These are phyloP conservation scores for Tethya wilhelma DNA, from an alignment of 37 sponge, comb jelly and placozoan species.

Conservation along the genomic window DNA sequence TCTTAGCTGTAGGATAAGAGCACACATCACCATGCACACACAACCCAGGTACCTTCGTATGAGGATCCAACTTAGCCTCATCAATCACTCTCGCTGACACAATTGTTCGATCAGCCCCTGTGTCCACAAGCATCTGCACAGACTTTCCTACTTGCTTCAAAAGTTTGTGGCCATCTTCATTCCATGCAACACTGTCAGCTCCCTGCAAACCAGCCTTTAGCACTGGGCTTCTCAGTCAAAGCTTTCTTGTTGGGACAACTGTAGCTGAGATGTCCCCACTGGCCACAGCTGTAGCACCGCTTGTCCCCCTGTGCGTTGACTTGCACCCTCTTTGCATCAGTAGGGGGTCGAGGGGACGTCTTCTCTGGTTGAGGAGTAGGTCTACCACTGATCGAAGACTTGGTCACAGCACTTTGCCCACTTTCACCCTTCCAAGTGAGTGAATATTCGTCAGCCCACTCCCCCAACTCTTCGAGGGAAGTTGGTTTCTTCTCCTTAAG, in stretches of 20 bases:
- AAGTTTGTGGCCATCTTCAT: conserved; percentile 18
- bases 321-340: background rate
- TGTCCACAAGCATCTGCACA: conserved; percentile 23
- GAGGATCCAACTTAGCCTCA: background rate
- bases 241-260: conserved; percentile 19
- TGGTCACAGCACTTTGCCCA: background rate
- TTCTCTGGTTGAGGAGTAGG: background rate
- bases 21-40: conserved; percentile 1
- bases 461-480: background rate
- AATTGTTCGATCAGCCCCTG: conserved; percentile 1
- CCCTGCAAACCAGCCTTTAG: background rate
- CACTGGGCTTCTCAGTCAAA: background rate
- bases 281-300: conserved; percentile 23
- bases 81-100: background rate
- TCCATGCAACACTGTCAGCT: conserved; percentile 4
- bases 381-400: background rate
- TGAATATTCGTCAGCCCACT: conserved; percentile 14
- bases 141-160: conserved; percentile 6
- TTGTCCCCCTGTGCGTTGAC: conserved; percentile 15
- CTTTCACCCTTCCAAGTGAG: background rate
- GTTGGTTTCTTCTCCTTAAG: conserved; percentile 11
- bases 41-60: background rate
- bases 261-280: conserved; percentile 29
- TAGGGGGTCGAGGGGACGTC: background rate
- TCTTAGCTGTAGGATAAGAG: background rate